A percentile compares a stretch with the other conserved stretches of the same genome.
phyloP scores from a whole-genome alignment of 2,888 invertebrate genomes.

The Ochlodes sylvanus region DNA sequence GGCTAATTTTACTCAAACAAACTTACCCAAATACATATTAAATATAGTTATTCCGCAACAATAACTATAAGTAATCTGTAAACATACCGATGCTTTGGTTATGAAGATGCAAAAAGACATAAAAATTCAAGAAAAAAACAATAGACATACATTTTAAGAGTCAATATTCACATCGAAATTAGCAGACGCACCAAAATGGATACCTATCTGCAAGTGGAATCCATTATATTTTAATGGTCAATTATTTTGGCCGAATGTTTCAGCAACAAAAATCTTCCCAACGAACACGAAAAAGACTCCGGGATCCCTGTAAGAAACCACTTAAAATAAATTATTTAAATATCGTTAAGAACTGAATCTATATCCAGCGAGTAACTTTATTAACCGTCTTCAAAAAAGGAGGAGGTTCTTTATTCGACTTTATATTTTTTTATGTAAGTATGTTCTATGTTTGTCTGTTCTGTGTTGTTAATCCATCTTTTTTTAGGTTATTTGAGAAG shows the following conservation, averaged over 20 bases:
- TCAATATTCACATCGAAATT: slow-evolving; percentile 9
- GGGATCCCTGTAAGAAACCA: slow-evolving; percentile 17
- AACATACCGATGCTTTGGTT: no score
- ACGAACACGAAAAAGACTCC: slow-evolving; percentile 10
- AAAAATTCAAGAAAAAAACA: not conserved
- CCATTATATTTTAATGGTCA: slow-evolving; percentile 18
- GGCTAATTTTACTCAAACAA: no score
- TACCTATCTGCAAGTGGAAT: not conserved
- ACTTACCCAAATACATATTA: no score
- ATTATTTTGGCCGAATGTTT: slow-evolving; percentile 4
- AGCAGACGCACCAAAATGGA: slow-evolving; percentile 1
- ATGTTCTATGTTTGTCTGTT: no score
- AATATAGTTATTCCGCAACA: no score
- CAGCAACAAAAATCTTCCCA: slow-evolving; percentile 16
- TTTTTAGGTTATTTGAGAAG: no score
- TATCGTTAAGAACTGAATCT: not conserved
- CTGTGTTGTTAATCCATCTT: no score
- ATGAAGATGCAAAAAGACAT: no score
- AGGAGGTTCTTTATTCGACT: no score
- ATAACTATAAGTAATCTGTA: no score
- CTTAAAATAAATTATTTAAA: slow-evolving; percentile 20
- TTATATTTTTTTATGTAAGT: no score
- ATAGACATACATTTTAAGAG: not conserved
- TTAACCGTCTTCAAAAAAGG: no score
- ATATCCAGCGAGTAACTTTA: not conserved